These are phyloP conservation scores for Antechinus stuartii DNA, from an alignment of 2,113 vertebrate species.

Conservation along the genomic window DNA sequence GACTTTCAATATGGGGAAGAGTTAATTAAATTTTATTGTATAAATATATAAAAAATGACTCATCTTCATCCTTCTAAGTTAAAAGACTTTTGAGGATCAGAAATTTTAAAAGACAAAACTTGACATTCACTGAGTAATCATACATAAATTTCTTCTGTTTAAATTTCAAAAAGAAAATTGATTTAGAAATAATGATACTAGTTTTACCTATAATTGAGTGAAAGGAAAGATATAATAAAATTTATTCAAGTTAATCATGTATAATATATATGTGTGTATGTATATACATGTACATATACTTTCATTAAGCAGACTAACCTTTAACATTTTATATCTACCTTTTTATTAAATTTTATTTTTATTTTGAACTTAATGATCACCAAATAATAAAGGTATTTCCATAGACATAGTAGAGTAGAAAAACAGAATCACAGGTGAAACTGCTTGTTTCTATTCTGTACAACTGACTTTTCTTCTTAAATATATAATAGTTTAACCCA, in stretches of 20 bases:
- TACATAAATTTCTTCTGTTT: not conserved
- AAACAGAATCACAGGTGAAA: not conserved
- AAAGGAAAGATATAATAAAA: not conserved
- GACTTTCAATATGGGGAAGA: not conserved
- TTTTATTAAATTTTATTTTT: not conserved
- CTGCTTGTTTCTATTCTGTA: not conserved
- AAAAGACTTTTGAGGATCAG: constrained; percentile 20
- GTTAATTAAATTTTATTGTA: constrained; percentile 21
- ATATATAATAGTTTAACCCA: not conserved
- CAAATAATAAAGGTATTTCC: not conserved
- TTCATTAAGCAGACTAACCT: not conserved
- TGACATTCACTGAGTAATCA: not conserved
- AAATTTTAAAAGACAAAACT: not conserved
- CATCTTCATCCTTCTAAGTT: not conserved
- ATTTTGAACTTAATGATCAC: not conserved
- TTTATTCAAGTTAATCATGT: not conserved
- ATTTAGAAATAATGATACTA: not conserved
- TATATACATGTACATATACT: not conserved
- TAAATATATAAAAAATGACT: constrained; percentile 12
- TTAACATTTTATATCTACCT: not conserved
- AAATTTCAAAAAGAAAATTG: not conserved
- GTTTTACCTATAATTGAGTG: not conserved
- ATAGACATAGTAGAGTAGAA: not conserved
- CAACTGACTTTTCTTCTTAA: not conserved
- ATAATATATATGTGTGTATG: not conserved